phyloP scores from a whole-genome alignment of 2,888 invertebrate genomes.

The Mimachlamys varia region DNA sequence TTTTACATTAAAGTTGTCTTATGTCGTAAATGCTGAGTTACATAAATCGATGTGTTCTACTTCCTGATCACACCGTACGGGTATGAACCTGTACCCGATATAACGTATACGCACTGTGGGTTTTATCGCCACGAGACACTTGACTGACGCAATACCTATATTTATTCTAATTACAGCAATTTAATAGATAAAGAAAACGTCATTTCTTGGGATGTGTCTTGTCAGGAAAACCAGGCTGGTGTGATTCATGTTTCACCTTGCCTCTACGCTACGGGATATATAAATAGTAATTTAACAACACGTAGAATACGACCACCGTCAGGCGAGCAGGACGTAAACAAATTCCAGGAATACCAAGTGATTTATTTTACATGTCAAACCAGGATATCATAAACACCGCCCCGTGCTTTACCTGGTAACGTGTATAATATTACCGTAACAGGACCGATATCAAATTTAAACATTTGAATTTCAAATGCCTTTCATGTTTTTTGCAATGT shows the following conservation, averaged over 20 bases:
- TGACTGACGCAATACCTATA: slow-evolving; percentile 9
- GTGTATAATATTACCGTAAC: background rate
- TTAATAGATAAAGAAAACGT: background rate
- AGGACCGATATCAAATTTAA: background rate
- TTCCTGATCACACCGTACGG: background rate
- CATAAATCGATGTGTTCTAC: no score
- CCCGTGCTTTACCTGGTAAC: background rate
- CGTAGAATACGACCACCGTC: background rate
- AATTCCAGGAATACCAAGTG: slow-evolving; percentile 19
- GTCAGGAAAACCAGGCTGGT: background rate
- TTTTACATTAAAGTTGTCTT: no score
- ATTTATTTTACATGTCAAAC: slow-evolving; percentile 36
- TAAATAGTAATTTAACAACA: background rate
- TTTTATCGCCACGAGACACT: background rate
- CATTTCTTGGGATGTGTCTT: background rate
- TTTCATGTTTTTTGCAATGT: background rate
- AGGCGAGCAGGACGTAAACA: slow-evolving; percentile 1
- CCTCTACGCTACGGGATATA: background rate
- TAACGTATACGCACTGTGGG: background rate
- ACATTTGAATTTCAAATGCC: slow-evolving; percentile 10
- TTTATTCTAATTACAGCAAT: background rate
- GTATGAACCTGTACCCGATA: background rate
- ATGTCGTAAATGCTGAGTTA: no score
- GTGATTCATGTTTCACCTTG: slow-evolving; percentile 20
- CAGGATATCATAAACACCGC: background rate